Evolutionary conservation across 2,888 invertebrate species (phyloP), one percentile per base, ranked within the genome.

Genomic region (Cantharis rufa): DNA sequence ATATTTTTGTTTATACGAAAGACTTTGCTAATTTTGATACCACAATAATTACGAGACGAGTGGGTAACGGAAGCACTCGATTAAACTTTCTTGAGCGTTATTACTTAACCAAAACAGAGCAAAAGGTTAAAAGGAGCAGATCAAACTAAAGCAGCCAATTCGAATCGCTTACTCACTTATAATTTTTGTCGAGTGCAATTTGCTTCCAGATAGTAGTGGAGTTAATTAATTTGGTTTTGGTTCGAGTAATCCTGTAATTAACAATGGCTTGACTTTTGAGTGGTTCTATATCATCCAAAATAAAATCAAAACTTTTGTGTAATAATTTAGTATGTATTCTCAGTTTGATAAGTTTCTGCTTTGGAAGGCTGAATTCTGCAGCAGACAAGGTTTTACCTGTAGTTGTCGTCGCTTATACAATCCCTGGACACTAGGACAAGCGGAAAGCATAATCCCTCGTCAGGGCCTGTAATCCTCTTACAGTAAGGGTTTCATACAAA

Each of bases 41-140:
- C n/a, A 48, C n/a, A 48, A 48, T 48, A 48, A 48, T 48, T 48
- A 48, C 48, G 48, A n/a, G 48, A 48, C 21, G 62, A 77, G 79
- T 79, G 77, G 79, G 79, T 77, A 77, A 77, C 79, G 79, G 79
- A 79, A 79, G 75, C 70, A 68, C 62, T 79, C 72, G 75, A 74
- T 79, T 74, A 79, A 76, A 28, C 68, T 74, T 71, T 73, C 71
- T 70, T 61, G 72, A 74, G 75, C 69, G 69, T 70, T 73, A 70
- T 71, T 71, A 69, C 28, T 77, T 76, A 75, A 70, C 61, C 69
- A 70, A 70, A 21, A 70, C 15, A 75, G 74, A 73, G 73, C 76
- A 74, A 70, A 70, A 71, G 70, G 70, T 62, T 68, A 69, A 48
- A 69, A 66, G 64, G 24, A 66, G 10, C 64, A 24, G 24, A 24